Percentiles rank a stretch among this genome's conserved stretches.
These are phyloP conservation scores for Apoda limacodes DNA, from an alignment of 2,888 invertebrate genomes.

Conservation along the genomic window DNA sequence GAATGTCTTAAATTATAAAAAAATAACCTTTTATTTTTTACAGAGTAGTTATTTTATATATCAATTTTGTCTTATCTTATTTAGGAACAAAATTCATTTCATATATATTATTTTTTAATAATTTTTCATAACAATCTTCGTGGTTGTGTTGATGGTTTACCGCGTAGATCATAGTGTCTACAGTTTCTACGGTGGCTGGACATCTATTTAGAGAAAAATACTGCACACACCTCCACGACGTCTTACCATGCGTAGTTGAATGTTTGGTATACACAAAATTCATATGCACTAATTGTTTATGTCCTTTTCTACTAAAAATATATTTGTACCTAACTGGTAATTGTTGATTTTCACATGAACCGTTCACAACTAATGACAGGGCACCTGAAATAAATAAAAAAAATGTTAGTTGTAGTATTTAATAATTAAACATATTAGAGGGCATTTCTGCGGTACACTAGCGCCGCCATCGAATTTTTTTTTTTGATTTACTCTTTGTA, in stretches of 20 bases:
- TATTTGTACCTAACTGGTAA: constrained; percentile 58
- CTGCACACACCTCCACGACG: constrained; percentile 64
- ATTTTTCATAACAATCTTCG: constrained; percentile 59
- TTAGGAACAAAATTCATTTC: constrained; percentile 57
- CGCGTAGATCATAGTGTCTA: constrained; percentile 60
- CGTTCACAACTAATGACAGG: constrained; percentile 55
- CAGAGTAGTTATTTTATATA: constrained; percentile 24
- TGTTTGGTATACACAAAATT: constrained; percentile 67
- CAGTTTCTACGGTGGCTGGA: constrained; percentile 63
- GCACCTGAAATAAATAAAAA: constrained; percentile 46
- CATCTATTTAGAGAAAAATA: constrained; percentile 65
- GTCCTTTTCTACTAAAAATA: constrained; percentile 65
- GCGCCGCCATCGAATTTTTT: too few species aligned
- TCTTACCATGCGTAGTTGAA: constrained; percentile 64
- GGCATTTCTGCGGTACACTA: too few species aligned
- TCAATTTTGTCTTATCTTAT: constrained; percentile 26
- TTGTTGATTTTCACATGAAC: constrained; percentile 41
- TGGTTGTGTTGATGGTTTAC: constrained; percentile 64
- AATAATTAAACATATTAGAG: too few species aligned
- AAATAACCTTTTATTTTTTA: neutral
- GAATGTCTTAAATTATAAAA: too few species aligned
- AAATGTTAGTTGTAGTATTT: too few species aligned
- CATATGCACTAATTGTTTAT: constrained; percentile 64
- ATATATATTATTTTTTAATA: constrained; percentile 57
- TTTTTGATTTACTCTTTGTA: too few species aligned